Conservation (phyloP, 2,888 invertebrate genomes). For the Smittia aterrima region DNA sequence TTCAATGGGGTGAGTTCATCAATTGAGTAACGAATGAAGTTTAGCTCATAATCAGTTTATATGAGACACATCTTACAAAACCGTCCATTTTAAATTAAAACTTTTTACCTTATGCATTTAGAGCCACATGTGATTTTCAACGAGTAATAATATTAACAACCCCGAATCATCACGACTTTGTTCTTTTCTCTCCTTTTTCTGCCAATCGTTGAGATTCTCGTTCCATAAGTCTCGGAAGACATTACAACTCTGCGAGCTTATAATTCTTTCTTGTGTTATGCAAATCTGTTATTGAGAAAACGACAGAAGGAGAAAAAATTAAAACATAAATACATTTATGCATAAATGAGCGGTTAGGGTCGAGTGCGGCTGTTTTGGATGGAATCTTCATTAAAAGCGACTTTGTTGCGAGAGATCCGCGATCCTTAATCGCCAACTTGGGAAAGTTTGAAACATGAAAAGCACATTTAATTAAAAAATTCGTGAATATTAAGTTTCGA, state of each 20-base stretch:
- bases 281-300: neutral
- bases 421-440: no score
- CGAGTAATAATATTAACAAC: conserved; percentile 14
- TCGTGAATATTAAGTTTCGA: conserved; percentile 21
- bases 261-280: neutral
- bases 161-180: conserved; percentile 17
- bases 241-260: conserved; percentile 5
- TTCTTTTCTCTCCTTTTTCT: conserved; percentile 4
- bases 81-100: neutral
- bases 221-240: conserved; percentile 12
- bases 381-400: neutral
- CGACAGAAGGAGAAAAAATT: neutral
- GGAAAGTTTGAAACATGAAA: neutral
- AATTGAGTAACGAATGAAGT: no score
- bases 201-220: conserved; percentile 5
- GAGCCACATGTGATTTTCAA: conserved; percentile 7
- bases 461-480: conserved; percentile 6
- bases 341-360: neutral
- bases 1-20: no score
- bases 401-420: no score
- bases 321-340: neutral
- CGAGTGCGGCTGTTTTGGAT: neutral
- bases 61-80: no score
- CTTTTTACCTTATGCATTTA: neutral
- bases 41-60: no score